phyloP scores from a whole-genome alignment of 2,113 vertebrate genomes.

The Daboia siamensis region DNA sequence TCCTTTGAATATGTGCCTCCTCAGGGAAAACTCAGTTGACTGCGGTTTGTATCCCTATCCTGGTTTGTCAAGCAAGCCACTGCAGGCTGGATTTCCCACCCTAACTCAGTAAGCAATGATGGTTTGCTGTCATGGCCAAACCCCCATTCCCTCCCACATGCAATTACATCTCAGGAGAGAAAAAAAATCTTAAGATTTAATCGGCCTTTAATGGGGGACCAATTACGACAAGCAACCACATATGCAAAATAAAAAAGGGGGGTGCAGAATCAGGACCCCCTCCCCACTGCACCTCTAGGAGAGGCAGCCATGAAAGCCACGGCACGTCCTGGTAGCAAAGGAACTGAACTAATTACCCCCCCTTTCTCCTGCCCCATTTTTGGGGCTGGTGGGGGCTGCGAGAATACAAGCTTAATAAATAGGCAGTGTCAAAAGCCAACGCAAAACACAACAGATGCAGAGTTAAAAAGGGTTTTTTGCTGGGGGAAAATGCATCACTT shows the following conservation, averaged over 20 bases:
- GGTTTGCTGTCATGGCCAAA: not conserved
- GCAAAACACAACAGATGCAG: not conserved
- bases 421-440: conserved; percentile 36
- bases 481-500: not conserved
- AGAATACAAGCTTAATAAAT: conserved; percentile 64
- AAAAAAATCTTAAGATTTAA: not conserved
- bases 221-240: not conserved
- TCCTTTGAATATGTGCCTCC: not conserved
- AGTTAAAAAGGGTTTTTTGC: not conserved
- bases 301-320: not conserved
- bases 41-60: not conserved
- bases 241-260: not conserved
- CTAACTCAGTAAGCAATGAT: not conserved
- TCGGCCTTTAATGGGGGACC: conserved; percentile 3
- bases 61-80: not conserved
- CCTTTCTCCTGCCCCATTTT: not conserved
- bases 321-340: not conserved
- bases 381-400: not conserved
- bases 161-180: not conserved
- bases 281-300: too few species aligned
- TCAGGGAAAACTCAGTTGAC: fast-evolving
- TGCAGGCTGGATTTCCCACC: not conserved
- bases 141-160: too few species aligned
- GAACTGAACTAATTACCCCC: not conserved
- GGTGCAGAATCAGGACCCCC: not conserved